A percentile compares a stretch with the other conserved stretches of the same genome.
phyloP scores from a whole-genome alignment of 2,888 invertebrate genomes.

The Meteorus cinctellus region DNA sequence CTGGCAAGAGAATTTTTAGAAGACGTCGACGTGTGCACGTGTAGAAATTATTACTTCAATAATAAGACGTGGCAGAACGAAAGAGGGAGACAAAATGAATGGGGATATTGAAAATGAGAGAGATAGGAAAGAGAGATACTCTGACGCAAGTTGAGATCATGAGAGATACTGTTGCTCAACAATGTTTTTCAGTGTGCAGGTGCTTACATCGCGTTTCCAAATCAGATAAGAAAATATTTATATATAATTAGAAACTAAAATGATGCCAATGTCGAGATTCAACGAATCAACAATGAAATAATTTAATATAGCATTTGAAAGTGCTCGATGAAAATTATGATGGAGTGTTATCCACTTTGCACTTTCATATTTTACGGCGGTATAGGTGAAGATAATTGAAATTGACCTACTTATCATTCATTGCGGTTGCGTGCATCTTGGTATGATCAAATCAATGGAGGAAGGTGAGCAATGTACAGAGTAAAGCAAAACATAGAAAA shows the following conservation, averaged over 20 bases:
- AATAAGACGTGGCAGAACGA: background rate
- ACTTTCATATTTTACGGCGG: background rate
- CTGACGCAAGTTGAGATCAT: background rate
- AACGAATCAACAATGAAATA: constrained; percentile 3
- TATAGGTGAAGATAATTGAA: background rate
- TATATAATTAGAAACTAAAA: constrained; percentile 28
- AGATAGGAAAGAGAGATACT: constrained; percentile 2
- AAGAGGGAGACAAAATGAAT: background rate
- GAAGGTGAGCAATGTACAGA: no score
- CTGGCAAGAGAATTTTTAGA: constrained; percentile 20
- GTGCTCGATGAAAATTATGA: background rate
- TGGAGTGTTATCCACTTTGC: background rate
- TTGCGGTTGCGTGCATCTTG: background rate
- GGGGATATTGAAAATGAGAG: constrained; percentile 4
- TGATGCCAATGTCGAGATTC: constrained; percentile 24
- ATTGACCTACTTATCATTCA: constrained; percentile 24
- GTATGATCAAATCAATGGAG: constrained; percentile 7
- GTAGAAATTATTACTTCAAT: constrained; percentile 22
- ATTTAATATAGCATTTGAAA: background rate
- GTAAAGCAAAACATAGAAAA: no score
- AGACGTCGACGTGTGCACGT: background rate
- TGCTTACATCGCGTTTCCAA: constrained; percentile 20
- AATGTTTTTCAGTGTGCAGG: constrained; percentile 25
- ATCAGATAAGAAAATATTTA: constrained; percentile 26
- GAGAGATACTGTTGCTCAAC: constrained; percentile 2